phyloP scores from a whole-genome alignment of 2,888 invertebrate species.

The Drosophila neutralis region DNA sequence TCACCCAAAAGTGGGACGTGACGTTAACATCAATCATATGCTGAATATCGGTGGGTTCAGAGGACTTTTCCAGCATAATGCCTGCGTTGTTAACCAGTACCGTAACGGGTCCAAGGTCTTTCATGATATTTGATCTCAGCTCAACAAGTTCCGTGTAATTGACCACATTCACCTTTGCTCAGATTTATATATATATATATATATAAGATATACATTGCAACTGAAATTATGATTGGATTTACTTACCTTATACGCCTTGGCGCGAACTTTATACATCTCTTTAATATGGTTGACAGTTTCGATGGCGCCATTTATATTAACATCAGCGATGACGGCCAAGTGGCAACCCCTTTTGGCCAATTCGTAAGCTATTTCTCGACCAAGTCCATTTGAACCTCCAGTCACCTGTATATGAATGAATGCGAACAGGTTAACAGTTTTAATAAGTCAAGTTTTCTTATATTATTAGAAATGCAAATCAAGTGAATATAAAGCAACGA shows the following conservation, averaged over 20 bases:
- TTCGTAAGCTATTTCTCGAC: constrained; percentile 80
- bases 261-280: constrained; percentile 56
- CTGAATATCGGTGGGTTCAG: constrained; percentile 70
- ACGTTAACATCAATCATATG: constrained; percentile 84
- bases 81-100: constrained; percentile 85
- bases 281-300: constrained; percentile 66
- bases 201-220: not conserved
- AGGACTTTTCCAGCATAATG: constrained; percentile 53
- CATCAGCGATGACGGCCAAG: constrained; percentile 75
- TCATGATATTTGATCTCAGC: constrained; percentile 64
- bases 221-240: not conserved
- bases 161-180: constrained; percentile 72
- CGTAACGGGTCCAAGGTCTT: constrained; percentile 82
- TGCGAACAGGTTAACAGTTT: no score
- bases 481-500: no score
- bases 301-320: constrained; percentile 72
- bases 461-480: no score
- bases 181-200: no score
- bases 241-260: constrained; percentile 75
- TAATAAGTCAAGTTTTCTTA: no score
- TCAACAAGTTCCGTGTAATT: constrained; percentile 62
- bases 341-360: constrained; percentile 82
- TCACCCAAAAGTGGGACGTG: constrained; percentile 84
- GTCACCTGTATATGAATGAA: constrained; percentile 76
- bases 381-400: constrained; percentile 84